Evolutionary conservation across 1,140 invertebrate species (phyloP), one percentile per base, ranked within the genome.

Genomic region (Saccostrea cuccullata): DNA sequence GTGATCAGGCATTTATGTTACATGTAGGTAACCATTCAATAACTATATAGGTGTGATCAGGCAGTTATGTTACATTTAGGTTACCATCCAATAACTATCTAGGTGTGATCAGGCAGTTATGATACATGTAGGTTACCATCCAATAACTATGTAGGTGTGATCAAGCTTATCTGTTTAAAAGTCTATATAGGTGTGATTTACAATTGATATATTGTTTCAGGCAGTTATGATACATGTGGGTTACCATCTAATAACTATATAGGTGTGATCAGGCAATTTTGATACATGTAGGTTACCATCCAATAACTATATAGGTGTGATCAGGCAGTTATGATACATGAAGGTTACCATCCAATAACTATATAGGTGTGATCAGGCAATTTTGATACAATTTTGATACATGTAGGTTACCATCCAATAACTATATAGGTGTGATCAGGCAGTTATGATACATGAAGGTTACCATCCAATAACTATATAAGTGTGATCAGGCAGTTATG

Each of bases 201-300:
- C n/a, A n/a, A n/a, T n/a, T n/a, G n/a, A n/a, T n/a, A n/a, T n/a
- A n/a, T n/a, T n/a, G n/a, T n/a, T n/a, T 88, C 26, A 55, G 11
- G 92, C 94, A 8, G 47, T 47, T 5, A 47, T 47, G 5, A n/a
- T n/a, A n/a, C 6, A 47, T 90, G 47, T 47, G 6, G 47, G 47
- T 47, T 47, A 47, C 94, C 17, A 89, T 94, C 86, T 95, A 95
- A 6, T 94, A 94, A 82, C 89, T 96, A 0, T 95, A 96, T 90
- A 94, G 92, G 91, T 96, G 95, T 91, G 95, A 96, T 88, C 26
- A 55, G 11, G 92, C 94, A 73, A 94, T 95, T 2, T 95, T 95
- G 95, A n/a, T n/a, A n/a, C n/a, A n/a, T n/a, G 95, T 95, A 90
- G 86, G 9, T 47, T 60, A 87, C 94, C 20, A 47, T 9, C 47